Evolutionary conservation across 2,113 vertebrate species (phyloP).

Genomic region (Motacilla alba): DNA sequence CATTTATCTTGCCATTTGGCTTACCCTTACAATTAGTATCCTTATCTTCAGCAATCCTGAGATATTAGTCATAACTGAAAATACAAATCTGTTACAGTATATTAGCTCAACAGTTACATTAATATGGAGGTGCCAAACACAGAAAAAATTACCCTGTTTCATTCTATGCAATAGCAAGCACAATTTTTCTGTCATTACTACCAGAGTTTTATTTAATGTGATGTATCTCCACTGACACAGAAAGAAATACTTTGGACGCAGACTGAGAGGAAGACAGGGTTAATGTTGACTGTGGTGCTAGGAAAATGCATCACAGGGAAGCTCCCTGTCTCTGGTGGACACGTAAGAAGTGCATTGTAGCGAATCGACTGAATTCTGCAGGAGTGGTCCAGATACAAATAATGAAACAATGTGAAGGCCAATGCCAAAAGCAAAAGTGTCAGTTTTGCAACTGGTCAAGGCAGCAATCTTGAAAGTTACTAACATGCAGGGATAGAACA

Average conservation of each 20-base stretch:
- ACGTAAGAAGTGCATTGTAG: background rate
- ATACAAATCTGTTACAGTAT: background rate
- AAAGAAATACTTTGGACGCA: background rate
- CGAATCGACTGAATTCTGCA: rapidly evolving
- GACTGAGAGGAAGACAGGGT: background rate
- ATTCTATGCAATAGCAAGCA: background rate
- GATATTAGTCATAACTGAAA: background rate
- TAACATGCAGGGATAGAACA: background rate
- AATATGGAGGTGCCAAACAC: background rate
- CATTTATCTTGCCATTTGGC: background rate
- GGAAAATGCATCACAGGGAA: background rate
- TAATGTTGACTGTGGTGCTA: background rate
- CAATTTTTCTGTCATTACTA: background rate
- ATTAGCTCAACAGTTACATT: background rate
- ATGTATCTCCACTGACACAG: background rate
- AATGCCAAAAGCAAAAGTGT: background rate
- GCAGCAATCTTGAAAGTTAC: background rate
- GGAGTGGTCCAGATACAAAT: rapidly evolving
- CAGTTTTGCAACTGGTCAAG: background rate
- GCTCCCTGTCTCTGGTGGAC: background rate
- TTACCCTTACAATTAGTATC: background rate
- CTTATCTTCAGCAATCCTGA: constrained; percentile 1
- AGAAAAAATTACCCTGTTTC: background rate
- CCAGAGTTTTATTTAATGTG: background rate
- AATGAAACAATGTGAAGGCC: background rate